Conservation (phyloP, 2,113 vertebrate genomes). For the Euleptes europaea region DNA sequence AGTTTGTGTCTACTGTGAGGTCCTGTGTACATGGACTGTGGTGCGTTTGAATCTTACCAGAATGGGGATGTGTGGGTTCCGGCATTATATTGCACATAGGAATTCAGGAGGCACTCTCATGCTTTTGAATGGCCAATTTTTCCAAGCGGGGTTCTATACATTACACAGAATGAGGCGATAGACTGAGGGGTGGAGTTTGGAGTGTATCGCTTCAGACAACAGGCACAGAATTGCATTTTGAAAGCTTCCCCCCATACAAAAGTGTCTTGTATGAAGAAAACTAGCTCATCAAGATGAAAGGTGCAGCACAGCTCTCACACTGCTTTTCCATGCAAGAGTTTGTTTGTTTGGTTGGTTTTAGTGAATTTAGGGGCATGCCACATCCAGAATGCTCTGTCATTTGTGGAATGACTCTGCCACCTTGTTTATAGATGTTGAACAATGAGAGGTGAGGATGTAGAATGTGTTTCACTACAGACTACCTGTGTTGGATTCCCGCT, state of each 20-base stretch:
- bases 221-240: neutral
- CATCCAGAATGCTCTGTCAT: no score
- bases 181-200: neutral
- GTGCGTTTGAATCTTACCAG: neutral
- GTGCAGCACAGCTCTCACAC: neutral
- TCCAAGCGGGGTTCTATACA: neutral
- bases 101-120: neutral
- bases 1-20: neutral
- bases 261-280: neutral
- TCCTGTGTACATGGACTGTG: neutral
- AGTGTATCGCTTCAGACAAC: neutral
- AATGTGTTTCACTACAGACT: no score
- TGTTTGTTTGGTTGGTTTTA: neutral
- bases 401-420: no score
- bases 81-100: neutral
- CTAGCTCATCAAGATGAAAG: neutral
- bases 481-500: no score
- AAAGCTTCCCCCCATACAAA: neutral
- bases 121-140: neutral
- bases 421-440: no score
- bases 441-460: no score
- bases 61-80: neutral
- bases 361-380: neutral
- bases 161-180: neutral
- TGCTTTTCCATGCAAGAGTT: neutral